Percentiles rank a stretch among this genome's conserved stretches.
Evolutionary conservation across 2,888 invertebrate genomes (phyloP).

Genomic region (Apoda limacodes): DNA sequence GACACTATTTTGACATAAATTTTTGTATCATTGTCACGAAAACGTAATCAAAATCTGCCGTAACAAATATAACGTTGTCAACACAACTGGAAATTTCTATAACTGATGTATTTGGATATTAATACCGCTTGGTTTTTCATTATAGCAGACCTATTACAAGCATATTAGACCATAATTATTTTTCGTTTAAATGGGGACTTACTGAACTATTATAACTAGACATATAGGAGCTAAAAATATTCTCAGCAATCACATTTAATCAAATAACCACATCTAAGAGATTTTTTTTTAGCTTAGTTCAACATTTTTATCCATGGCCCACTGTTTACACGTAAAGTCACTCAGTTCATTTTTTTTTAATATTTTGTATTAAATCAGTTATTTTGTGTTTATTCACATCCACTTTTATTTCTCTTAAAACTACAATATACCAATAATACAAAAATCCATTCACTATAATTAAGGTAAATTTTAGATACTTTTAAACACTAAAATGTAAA

Average conservation of each 20-base stretch:
- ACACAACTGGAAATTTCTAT: no score
- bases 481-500: constrained; percentile 70
- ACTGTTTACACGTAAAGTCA: constrained; percentile 70
- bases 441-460: constrained; percentile 69
- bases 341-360: constrained; percentile 62
- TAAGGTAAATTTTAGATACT: constrained; percentile 71
- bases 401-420: constrained; percentile 59
- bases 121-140: no score
- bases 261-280: constrained; percentile 62
- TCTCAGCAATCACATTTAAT: constrained; percentile 66
- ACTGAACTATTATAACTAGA: constrained; percentile 57
- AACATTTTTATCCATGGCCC: constrained; percentile 68
- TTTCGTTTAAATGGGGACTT: constrained; percentile 40
- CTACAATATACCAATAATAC: constrained; percentile 60
- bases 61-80: no score
- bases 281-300: constrained; percentile 63
- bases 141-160: no score
- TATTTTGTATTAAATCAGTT: constrained; percentile 65
- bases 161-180: no score
- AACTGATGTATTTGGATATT: no score
- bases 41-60: no score
- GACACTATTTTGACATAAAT: no score
- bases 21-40: no score
- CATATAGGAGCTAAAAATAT: constrained; percentile 64
- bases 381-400: constrained; percentile 62